A percentile compares a stretch with the other conserved stretches of the same genome.
Evolutionary conservation across 2,888 invertebrate genomes (phyloP).

Genomic region (Latrodectus elegans): DNA sequence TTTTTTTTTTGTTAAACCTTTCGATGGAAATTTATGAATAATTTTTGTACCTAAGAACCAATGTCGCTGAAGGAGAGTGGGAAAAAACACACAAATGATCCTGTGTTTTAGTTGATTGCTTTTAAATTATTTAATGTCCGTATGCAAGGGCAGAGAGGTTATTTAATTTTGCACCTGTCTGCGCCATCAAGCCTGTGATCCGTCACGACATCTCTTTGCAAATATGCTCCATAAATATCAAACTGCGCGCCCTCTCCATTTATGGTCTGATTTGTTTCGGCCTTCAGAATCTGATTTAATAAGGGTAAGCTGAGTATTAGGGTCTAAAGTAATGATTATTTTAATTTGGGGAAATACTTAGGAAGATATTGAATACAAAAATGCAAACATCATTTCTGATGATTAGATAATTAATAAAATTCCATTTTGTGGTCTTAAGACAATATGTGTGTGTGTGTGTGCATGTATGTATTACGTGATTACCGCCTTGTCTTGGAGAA

Average conservation of each 20-base stretch:
- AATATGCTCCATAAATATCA: background rate
- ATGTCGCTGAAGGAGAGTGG: background rate
- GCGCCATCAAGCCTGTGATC: constrained; percentile 17
- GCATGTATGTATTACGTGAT: too few relatives aligned
- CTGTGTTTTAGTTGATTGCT: constrained; percentile 67
- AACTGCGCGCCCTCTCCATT: background rate
- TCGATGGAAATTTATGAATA: background rate
- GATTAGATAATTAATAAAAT: too few relatives aligned
- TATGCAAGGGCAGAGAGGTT: constrained; percentile 53
- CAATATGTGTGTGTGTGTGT: too few relatives aligned
- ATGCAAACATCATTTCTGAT: too few relatives aligned
- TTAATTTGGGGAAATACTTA: too few relatives aligned
- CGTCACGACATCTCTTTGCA: constrained; percentile 13
- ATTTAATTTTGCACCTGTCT: constrained; percentile 67
- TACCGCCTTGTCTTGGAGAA: too few relatives aligned
- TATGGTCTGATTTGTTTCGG: background rate
- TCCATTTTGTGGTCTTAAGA: too few relatives aligned
- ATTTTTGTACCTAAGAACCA: background rate
- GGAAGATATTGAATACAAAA: too few relatives aligned
- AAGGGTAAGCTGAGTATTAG: too few relatives aligned
- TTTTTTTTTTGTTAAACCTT: too few relatives aligned
- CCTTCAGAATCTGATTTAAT: too few relatives aligned
- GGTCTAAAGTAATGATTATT: too few relatives aligned
- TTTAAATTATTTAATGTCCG: constrained; percentile 63
- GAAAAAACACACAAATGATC: constrained; percentile 33